Evolutionary conservation across 2,797 vertebrate genomes (phyloP).

Genomic region (Amniataba percoides): DNA sequence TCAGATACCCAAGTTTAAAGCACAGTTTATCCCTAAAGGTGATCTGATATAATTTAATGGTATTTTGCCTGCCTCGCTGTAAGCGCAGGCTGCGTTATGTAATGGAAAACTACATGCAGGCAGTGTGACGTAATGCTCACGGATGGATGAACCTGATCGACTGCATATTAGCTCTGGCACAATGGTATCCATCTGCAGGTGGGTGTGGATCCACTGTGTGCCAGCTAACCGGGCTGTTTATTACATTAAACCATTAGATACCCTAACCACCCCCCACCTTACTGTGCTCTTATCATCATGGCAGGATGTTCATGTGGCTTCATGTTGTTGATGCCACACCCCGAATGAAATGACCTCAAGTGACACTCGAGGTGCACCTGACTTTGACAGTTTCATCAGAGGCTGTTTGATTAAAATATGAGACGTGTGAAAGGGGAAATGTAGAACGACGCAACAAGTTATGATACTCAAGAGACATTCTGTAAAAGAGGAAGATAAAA

Average conservation of each 20-base stretch:
- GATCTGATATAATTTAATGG: not conserved
- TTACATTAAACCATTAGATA: not conserved
- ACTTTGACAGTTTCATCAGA: not conserved
- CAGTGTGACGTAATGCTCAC: conserved; percentile 5
- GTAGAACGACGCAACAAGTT: not conserved
- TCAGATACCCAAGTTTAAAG: conserved; percentile 18
- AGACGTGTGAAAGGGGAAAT: not conserved
- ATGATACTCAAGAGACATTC: not conserved
- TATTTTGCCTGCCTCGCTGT: too few relatives aligned
- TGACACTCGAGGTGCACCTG: not conserved
- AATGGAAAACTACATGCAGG: not conserved
- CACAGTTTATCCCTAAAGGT: not conserved
- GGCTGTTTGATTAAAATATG: too few relatives aligned
- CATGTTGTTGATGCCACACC: conserved; percentile 29
- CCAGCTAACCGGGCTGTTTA: not conserved
- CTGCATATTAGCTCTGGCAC: not conserved
- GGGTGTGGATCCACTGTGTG: not conserved
- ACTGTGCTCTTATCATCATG: not conserved
- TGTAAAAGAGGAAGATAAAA: too few relatives aligned
- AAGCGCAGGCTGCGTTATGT: not conserved
- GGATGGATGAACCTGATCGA: conserved; percentile 3
- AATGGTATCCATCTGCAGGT: not conserved
- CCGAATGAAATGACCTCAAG: not conserved
- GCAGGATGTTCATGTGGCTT: not conserved
- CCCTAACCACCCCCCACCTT: not conserved